A percentile compares a stretch with the other conserved stretches of the same genome.
These are phyloP conservation scores for Thymelicus lineola DNA, from an alignment of 2,888 invertebrate genomes.

Conservation along the genomic window DNA sequence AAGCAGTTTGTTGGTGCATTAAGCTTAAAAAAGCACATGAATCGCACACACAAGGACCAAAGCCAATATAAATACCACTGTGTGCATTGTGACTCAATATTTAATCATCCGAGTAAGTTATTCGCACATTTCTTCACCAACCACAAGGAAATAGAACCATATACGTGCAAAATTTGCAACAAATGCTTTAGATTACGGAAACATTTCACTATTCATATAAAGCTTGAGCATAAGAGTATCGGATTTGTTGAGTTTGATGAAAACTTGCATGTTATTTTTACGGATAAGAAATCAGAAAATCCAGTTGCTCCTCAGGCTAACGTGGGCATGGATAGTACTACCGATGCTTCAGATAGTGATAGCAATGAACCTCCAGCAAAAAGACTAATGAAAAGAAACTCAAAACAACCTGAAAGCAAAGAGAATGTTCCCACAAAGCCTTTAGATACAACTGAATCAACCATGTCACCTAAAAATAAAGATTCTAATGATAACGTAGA, in stretches of 20 bases:
- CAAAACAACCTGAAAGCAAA: not conserved
- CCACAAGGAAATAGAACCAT: constrained; percentile 67
- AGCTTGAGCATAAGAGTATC: constrained; percentile 63
- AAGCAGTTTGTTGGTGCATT: constrained; percentile 60
- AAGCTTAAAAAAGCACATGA: constrained; percentile 62
- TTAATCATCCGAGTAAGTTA: constrained; percentile 68
- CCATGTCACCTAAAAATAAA: not conserved
- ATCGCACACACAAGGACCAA: constrained; percentile 55
- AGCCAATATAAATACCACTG: constrained; percentile 71
- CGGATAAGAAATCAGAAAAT: constrained; percentile 62
- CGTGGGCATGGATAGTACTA: not conserved
- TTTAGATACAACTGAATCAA: not conserved
- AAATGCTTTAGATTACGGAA: constrained; percentile 62
- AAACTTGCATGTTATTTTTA: constrained; percentile 69
- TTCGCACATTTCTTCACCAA: constrained; percentile 66
- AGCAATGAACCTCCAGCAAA: not conserved
- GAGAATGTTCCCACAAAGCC: not conserved
- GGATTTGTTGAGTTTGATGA: constrained; percentile 74
- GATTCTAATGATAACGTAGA: not conserved
- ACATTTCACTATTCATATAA: constrained; percentile 70
- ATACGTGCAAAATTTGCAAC: constrained; percentile 69
- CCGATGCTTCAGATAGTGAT: not conserved
- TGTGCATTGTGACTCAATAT: constrained; percentile 57
- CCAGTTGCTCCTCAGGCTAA: constrained; percentile 52
- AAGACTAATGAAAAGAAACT: too few relatives aligned